These are phyloP conservation scores for Otus scops DNA, from an alignment of 2,797 vertebrate species.

Conservation along the genomic window DNA sequence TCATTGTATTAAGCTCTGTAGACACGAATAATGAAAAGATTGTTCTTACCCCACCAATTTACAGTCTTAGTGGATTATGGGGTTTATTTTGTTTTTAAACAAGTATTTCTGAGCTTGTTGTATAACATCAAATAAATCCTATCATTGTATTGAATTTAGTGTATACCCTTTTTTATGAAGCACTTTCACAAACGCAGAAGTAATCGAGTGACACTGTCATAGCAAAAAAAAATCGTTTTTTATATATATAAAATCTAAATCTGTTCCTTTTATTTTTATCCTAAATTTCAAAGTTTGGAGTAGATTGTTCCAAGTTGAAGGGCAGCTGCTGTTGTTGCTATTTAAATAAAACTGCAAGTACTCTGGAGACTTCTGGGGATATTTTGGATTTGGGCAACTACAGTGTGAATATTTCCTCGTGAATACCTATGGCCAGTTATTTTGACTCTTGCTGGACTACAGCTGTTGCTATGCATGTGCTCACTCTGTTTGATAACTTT, in stretches of 20 bases:
- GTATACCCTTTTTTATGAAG: neutral
- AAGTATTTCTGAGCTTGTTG: conserved; percentile 39
- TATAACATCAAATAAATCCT: conserved; percentile 20
- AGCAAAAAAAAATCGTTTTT: neutral
- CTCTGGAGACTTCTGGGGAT: neutral
- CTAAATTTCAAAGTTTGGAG: neutral
- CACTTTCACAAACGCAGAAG: neutral
- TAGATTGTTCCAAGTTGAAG: neutral
- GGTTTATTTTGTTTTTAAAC: conserved; percentile 44
- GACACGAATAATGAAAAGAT: conserved; percentile 44
- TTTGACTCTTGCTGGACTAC: conserved; percentile 41
- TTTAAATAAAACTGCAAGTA: neutral
- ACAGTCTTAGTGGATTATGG: conserved; percentile 44
- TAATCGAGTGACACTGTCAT: neutral
- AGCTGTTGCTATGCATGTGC: conserved; percentile 19
- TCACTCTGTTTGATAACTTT: conserved; percentile 9
- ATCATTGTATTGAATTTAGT: neutral
- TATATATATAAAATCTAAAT: neutral
- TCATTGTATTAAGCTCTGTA: conserved; percentile 41
- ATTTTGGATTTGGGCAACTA: neutral
- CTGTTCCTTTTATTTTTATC: neutral
- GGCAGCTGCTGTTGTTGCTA: neutral
- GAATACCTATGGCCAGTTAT: neutral
- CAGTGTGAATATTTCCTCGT: neutral
- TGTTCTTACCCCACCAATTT: conserved; percentile 58